Evolutionary conservation across 2,113 vertebrate species (phyloP), one percentile per base, ranked within the genome.

Genomic region (Ochotona curzoniae): DNA sequence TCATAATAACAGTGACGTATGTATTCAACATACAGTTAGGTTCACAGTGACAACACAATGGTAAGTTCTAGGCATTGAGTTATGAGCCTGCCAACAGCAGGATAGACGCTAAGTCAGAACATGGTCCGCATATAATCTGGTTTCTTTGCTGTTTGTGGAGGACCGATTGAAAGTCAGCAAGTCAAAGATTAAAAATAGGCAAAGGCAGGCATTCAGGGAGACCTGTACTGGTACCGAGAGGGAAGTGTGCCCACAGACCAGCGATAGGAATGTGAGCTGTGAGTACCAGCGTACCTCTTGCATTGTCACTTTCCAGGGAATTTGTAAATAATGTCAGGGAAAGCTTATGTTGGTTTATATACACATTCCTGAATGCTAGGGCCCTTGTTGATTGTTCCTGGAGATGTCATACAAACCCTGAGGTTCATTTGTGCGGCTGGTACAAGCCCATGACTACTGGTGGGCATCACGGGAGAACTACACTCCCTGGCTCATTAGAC

Each of bases 281-380:
- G 83, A 91, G 71, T 21, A 23, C n/a, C 44, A 5, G 57, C 32
- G 44, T 49, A 79, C 74, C 44, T 90, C 90, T 71, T 79, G 32
- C 5, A 3, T 73, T 57, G 63, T 64, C 49, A 5, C 78, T 93
- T 64, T 51, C 57, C 49, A 64, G 84, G 35, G 38, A 86, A 74
- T 88, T 79, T 66, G 32, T 92, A 87, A 93, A 91, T 76, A 93
- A 76, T 64, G 83, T 81, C 94, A 73, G 63, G 2, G 5, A 70
- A 75, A 94, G 57, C 12, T 54, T 38, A 7, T 60, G 66, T 89
- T 75, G 92, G 83, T 63, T 75, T 93, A 57, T 66, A 79, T 28
- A 15, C 30, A 7, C 23, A 12, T 67, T 66, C 23, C 75, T 89
- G 26, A 86, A 49, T 78, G 44, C 80, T 44, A 74, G 30, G 63